These are phyloP conservation scores for Poicephalus meyeri DNA, from an alignment of 2,113 vertebrate genomes.

Conservation along the genomic window DNA sequence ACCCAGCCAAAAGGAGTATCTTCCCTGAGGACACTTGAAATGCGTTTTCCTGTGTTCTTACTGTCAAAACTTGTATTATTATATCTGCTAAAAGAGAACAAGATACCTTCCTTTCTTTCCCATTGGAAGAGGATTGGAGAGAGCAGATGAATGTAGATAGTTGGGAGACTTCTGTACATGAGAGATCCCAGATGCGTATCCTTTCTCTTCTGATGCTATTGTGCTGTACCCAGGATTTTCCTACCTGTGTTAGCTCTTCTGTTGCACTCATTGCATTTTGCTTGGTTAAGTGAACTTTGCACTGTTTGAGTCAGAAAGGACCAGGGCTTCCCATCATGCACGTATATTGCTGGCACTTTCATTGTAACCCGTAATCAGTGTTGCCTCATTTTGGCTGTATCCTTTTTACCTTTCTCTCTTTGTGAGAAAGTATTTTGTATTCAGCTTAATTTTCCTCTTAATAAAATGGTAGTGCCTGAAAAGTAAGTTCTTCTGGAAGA, in stretches of 20 bases:
- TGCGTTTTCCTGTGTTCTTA: neutral
- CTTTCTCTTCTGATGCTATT: neutral
- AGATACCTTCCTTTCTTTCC: neutral
- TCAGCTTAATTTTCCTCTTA: constrained; percentile 60
- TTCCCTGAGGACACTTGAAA: neutral
- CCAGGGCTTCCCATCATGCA: constrained; percentile 29
- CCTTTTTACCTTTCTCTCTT: constrained; percentile 67
- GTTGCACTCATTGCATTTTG: neutral
- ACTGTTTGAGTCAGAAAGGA: constrained; percentile 19
- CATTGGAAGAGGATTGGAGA: neutral
- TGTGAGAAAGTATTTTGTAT: constrained; percentile 71
- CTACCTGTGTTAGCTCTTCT: neutral
- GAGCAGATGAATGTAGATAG: neutral
- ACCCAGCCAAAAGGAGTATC: neutral
- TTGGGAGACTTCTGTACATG: neutral
- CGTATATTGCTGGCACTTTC: constrained; percentile 40
- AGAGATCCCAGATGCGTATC: neutral
- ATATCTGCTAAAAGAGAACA: neutral
- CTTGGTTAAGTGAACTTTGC: constrained; percentile 15
- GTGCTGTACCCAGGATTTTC: constrained; percentile 13
- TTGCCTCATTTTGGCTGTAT: constrained; percentile 68
- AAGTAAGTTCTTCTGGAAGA: constrained; percentile 69
- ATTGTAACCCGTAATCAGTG: constrained; percentile 53
- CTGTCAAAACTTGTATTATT: neutral
- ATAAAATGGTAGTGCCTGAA: constrained; percentile 74